A percentile compares a stretch with the other conserved stretches of the same genome.
Evolutionary conservation across 1,140 invertebrate genomes (phyloP).

Genomic region (Aphelinus certus): DNA sequence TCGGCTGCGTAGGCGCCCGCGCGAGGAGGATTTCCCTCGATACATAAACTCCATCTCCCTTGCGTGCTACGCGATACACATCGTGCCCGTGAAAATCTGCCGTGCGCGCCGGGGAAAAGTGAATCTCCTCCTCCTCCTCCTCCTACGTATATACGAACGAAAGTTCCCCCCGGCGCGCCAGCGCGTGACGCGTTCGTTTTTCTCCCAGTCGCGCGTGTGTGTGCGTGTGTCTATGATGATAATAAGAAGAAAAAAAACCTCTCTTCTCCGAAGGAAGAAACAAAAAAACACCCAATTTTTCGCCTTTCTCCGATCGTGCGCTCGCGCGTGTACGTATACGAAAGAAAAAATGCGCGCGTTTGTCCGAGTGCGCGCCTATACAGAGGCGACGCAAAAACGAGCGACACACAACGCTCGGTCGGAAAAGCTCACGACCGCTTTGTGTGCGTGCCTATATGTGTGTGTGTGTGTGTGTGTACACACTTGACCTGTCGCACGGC

Average conservation of each 20-base stretch:
- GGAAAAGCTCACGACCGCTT: not conserved
- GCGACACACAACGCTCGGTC: not conserved
- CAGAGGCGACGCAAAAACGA: not conserved
- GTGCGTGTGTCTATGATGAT: too few species aligned
- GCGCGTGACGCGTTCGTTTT: too few species aligned
- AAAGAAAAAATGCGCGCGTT: not conserved
- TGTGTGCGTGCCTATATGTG: not conserved
- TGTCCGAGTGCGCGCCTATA: not conserved
- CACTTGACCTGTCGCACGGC: too few species aligned
- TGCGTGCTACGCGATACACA: too few species aligned
- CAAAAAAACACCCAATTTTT: too few species aligned
- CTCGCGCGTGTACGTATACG: not conserved
- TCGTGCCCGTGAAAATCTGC: not conserved
- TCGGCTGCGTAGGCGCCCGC: not conserved
- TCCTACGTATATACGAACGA: not conserved
- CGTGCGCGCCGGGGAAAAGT: constrained; percentile 1
- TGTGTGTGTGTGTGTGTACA: not conserved
- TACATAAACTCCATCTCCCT: too few species aligned
- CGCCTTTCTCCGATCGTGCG: not conserved
- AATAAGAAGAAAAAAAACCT: too few species aligned
- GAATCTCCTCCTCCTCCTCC: not conserved
- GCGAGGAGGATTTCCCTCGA: not conserved
- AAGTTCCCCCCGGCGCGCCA: not conserved
- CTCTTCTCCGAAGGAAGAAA: too few species aligned
- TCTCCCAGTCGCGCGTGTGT: too few species aligned